Percentiles rank a stretch among this genome's conserved stretches.
These are phyloP conservation scores for Mustelus asterias DNA, from an alignment of 2,113 vertebrate genomes.

Conservation along the genomic window DNA sequence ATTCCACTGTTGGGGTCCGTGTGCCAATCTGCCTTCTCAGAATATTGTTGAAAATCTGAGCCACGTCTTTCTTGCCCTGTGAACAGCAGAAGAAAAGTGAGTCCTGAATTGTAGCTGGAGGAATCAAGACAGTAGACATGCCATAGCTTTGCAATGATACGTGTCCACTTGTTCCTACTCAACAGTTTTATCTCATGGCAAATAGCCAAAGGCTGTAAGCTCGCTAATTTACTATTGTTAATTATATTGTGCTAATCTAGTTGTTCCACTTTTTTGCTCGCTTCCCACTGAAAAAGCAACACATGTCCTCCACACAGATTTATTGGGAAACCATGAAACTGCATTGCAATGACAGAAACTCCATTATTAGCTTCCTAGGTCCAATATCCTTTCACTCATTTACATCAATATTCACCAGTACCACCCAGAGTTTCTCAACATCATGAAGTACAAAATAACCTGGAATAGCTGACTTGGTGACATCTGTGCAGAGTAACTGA, in stretches of 20 bases:
- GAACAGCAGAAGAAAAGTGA: not conserved
- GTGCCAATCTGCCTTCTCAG: conserved; percentile 92
- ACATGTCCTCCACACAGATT: not conserved
- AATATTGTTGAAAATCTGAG: conserved; percentile 98
- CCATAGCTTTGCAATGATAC: too few species aligned
- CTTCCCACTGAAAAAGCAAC: not conserved
- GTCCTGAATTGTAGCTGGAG: not conserved
- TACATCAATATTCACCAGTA: not conserved
- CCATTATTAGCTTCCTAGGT: not conserved
- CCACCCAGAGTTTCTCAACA: not conserved
- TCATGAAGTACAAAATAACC: not conserved
- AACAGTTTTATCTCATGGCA: not conserved
- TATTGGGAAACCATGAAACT: not conserved
- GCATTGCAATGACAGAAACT: not conserved
- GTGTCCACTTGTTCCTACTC: not conserved
- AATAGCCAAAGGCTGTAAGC: not conserved
- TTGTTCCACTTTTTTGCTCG: not conserved
- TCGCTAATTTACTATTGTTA: not conserved
- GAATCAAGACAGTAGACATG: not conserved
- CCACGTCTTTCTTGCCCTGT: conserved; percentile 94
- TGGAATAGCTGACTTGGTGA: not conserved
- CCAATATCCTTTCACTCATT: not conserved
- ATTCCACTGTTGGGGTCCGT: conserved; percentile 91
- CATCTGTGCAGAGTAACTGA: not conserved
- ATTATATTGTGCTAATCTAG: not conserved